Conservation (phyloP, 2,797 vertebrate species). For the Oreortyx pictus region DNA sequence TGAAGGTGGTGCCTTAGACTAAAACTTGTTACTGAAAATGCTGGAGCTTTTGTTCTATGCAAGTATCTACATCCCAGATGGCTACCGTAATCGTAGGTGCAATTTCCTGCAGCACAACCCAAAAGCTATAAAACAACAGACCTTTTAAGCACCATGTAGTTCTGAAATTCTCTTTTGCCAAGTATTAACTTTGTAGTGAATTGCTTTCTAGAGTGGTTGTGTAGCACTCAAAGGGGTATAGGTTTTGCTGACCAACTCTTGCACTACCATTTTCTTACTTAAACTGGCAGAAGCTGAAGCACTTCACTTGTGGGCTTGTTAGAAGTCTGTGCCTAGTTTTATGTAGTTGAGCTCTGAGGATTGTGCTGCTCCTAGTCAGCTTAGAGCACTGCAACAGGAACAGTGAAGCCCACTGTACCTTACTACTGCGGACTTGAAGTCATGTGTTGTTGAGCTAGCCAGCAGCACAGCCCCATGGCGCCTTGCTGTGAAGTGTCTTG, state of each 20-base stretch:
- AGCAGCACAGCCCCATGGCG: neutral
- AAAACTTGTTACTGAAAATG: fast-evolving
- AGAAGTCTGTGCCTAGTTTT: neutral
- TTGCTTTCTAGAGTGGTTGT: neutral
- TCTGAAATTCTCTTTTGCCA: neutral
- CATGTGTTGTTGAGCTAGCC: neutral
- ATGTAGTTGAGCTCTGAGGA: neutral
- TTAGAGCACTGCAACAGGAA: neutral
- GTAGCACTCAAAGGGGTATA: neutral
- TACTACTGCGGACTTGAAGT: neutral
- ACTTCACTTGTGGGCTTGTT: neutral
- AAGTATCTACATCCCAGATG: neutral
- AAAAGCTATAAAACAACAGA: fast-evolving
- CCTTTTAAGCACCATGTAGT: neutral
- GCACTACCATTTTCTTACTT: fast-evolving
- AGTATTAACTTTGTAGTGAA: neutral
- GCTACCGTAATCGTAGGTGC: neutral
- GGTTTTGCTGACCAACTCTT: neutral
- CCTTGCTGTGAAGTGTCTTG: neutral
- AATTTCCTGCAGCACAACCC: neutral
- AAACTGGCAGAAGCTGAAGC: neutral
- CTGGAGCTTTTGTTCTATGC: neutral
- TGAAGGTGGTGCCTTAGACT: neutral
- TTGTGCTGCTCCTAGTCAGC: neutral
- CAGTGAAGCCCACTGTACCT: neutral